Percentiles rank a stretch among this genome's conserved stretches.
These are phyloP conservation scores for Aphidius ervi DNA, from an alignment of 1,140 invertebrate species.

Conservation along the genomic window DNA sequence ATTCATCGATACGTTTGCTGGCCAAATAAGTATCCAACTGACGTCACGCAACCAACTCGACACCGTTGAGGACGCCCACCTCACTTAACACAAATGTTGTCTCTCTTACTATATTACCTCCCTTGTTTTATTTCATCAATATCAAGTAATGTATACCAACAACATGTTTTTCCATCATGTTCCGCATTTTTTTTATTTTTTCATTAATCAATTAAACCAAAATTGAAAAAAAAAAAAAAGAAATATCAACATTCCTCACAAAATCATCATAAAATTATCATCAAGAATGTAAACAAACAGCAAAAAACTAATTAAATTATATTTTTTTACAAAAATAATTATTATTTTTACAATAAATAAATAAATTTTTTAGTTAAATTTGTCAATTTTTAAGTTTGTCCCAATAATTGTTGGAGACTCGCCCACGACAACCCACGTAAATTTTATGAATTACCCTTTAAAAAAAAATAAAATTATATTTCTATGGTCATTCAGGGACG, in stretches of 20 bases:
- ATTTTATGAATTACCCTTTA: conserved; percentile 13
- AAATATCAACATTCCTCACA: too few species aligned
- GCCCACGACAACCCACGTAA: conserved; percentile 41
- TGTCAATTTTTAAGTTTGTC: conserved; percentile 17
- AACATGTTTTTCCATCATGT: conserved; percentile 7
- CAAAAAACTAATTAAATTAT: too few species aligned
- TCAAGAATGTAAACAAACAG: not conserved
- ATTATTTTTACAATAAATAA: too few species aligned
- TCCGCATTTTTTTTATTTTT: conserved; percentile 14
- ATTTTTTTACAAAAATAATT: too few species aligned
- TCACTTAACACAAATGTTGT: conserved; percentile 15
- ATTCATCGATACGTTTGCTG: conserved; percentile 39
- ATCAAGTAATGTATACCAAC: conserved; percentile 3
- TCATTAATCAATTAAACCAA: conserved; percentile 12
- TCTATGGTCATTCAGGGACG: conserved; percentile 23
- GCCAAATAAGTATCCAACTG: conserved; percentile 51
- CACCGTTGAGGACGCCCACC: conserved; percentile 36
- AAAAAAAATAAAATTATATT: not conserved
- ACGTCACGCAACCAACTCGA: conserved; percentile 40
- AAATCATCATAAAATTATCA: too few species aligned
- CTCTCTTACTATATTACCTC: not conserved
- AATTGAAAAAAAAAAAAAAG: too few species aligned
- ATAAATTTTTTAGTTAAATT: not conserved
- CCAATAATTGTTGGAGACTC: conserved; percentile 28
- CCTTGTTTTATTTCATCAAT: not conserved